phyloP scores from a whole-genome alignment of 2,888 invertebrate species.

The Eristalis arbustorum region DNA sequence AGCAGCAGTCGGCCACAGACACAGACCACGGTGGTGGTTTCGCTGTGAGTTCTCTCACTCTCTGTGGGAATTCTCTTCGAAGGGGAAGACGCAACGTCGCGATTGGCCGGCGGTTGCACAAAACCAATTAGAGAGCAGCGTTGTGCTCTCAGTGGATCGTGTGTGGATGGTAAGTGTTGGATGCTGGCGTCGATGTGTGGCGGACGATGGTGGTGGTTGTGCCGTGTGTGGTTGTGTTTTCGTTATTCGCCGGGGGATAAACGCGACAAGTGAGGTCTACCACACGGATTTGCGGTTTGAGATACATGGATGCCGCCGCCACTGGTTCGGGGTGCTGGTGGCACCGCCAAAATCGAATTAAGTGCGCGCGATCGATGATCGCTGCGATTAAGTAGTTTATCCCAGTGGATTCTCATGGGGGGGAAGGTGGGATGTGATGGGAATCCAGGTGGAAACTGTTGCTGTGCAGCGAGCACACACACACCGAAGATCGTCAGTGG shows the following conservation, averaged over 20 bases:
- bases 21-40: background rate
- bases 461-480: background rate
- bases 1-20: conserved; percentile 25
- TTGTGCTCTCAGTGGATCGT: conserved; percentile 37
- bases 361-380: conserved; percentile 71
- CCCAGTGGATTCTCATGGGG: conserved; percentile 10
- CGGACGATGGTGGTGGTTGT: background rate
- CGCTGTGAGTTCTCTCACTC: conserved; percentile 16
- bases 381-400: conserved; percentile 70
- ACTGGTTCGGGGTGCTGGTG: conserved; percentile 51
- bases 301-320: conserved; percentile 65
- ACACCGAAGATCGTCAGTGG: too few relatives aligned
- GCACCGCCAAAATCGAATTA: conserved; percentile 70
- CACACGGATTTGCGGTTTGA: conserved; percentile 69
- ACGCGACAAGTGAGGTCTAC: conserved; percentile 66
- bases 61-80: conserved; percentile 52
- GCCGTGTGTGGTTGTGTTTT: background rate
- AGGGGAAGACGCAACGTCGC: conserved; percentile 59
- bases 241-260: conserved; percentile 54
- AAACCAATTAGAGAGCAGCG: conserved; percentile 65
- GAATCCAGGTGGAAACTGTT: conserved; percentile 1
- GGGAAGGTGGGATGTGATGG: background rate
- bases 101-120: conserved; percentile 50
- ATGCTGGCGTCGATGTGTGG: background rate
- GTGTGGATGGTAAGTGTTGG: conserved; percentile 52